phyloP scores from a whole-genome alignment of 2,797 vertebrate species.

The Leucoraja ocellata region DNA sequence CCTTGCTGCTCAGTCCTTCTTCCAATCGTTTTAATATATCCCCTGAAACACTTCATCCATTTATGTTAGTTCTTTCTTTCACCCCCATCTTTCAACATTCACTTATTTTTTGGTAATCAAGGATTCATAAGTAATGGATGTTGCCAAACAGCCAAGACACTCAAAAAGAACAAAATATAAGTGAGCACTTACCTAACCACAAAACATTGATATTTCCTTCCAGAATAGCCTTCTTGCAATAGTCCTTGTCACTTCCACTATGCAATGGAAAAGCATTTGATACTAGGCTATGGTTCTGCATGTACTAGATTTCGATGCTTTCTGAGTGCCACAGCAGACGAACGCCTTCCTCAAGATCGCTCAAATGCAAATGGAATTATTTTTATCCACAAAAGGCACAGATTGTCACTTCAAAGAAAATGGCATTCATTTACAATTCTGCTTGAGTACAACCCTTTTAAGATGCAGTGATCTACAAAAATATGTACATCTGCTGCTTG shows the following conservation, averaged over 20 bases:
- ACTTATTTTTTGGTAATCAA: neutral
- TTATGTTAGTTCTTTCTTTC: neutral
- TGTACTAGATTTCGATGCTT: neutral
- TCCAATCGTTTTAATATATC: too few relatives aligned
- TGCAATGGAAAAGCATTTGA: neutral
- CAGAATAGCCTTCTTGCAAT: neutral
- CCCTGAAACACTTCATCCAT: neutral
- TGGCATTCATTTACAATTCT: neutral
- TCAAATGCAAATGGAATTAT: slow-evolving; percentile 1
- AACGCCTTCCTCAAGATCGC: neutral
- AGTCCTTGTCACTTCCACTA: neutral
- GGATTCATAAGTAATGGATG: neutral
- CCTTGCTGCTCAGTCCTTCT: neutral
- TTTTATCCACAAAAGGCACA: slow-evolving; percentile 5
- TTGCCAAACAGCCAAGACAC: neutral
- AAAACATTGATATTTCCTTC: neutral
- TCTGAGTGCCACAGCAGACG: neutral
- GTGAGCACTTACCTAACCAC: slow-evolving; percentile 22
- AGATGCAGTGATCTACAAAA: neutral
- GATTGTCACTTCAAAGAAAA: neutral
- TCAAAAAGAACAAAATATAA: neutral
- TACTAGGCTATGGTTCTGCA: neutral
- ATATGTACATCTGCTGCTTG: neutral
- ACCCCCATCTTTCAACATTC: neutral
- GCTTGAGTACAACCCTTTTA: neutral